These are phyloP conservation scores for Spheniscus mendiculus DNA, from an alignment of 2,113 vertebrate genomes.

Conservation along the genomic window DNA sequence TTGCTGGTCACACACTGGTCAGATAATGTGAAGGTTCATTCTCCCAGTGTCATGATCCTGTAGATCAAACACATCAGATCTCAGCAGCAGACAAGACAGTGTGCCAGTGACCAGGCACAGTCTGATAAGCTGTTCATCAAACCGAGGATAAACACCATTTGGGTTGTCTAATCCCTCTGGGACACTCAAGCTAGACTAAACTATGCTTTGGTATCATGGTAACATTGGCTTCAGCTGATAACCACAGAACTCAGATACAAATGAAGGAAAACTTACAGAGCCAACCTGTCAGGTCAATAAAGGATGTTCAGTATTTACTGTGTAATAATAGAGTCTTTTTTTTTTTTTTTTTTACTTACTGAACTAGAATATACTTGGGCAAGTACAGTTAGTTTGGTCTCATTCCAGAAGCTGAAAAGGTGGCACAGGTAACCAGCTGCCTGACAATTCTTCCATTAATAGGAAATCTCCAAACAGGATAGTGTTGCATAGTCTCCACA, in stretches of 20 bases:
- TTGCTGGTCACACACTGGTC: background rate
- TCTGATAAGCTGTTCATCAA: background rate
- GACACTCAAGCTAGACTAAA: background rate
- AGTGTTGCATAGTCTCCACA: background rate
- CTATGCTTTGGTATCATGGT: background rate
- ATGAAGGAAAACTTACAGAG: background rate
- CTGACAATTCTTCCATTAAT: background rate
- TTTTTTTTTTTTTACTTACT: background rate
- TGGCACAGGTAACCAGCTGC: background rate
- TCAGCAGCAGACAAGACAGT: background rate
- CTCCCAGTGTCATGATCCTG: background rate
- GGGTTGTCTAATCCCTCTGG: background rate
- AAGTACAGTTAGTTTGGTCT: background rate
- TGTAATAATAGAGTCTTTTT: background rate
- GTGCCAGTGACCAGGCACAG: background rate
- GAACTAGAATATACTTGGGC: background rate
- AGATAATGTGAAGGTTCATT: background rate
- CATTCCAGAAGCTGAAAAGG: background rate
- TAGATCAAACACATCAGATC: background rate
- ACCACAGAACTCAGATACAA: background rate
- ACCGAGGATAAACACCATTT: background rate
- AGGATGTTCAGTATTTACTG: background rate
- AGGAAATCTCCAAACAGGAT: background rate
- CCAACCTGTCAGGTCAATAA: background rate
- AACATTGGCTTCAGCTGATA: background rate